Evolutionary conservation across 2,797 vertebrate species (phyloP).

Genomic region (Periophthalmus magnuspinnatus): DNA sequence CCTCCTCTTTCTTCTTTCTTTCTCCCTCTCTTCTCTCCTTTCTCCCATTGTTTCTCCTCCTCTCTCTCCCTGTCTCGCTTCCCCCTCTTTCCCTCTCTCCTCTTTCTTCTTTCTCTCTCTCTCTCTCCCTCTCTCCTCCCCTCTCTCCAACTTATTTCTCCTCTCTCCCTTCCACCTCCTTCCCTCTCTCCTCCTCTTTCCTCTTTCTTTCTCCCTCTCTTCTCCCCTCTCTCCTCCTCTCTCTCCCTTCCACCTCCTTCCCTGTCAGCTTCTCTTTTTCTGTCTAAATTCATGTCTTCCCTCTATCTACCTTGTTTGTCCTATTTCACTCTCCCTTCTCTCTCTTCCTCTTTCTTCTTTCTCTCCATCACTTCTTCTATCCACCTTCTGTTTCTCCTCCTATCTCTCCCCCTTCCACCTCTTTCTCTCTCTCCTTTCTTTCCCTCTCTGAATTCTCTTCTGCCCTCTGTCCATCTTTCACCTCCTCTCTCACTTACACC

Average conservation of each 20-base stretch:
- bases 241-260: no score
- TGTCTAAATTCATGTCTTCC: no score
- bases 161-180: neutral
- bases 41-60: no score
- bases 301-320: no score
- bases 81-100: neutral
- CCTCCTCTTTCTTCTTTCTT: no score
- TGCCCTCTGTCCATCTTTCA: no score
- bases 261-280: no score
- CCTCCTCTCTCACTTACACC: neutral
- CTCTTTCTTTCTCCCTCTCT: neutral
- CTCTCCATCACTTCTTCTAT: neutral
- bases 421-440: no score
- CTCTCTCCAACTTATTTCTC: no score
- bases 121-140: neutral
- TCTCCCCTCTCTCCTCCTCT: neutral
- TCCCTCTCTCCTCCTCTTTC: neutral
- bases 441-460: no score
- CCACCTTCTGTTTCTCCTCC: neutral
- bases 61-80: neutral
- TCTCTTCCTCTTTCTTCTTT: neutral
- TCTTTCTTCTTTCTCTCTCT: neutral
- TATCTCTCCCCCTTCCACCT: neutral
- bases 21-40: no score
- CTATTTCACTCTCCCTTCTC: no score